Base-by-base conservation (phyloP, 2,888 invertebrate genomes). In the Plusia festucae region DNA sequence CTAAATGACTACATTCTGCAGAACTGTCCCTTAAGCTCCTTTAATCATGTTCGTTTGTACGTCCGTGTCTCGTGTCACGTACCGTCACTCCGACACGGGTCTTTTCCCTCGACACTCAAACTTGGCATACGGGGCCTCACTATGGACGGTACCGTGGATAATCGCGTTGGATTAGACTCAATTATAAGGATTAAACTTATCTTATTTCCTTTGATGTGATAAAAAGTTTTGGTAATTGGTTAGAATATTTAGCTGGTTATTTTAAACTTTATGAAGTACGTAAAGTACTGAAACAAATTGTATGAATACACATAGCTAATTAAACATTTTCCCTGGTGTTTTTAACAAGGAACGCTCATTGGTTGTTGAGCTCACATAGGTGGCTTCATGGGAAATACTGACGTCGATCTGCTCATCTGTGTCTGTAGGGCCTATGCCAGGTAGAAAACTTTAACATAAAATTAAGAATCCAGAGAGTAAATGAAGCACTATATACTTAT, bases 31-130 rank as follows among this genome's bases (percentile, higher is more conserved):
- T 32, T 76, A 60, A 72, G 76, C 63, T 53, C 53, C 20, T 49
- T 34, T 53, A 46, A 60, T 57, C 34, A 49, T 61, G 65, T 22
- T 15, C 46, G 6, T 34, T 18, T 58, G 60, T 40, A 18, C 27
- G 40, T 49, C 16, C 22, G 44, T 22, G 22, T 22, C 30, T 30
- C 40, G 3, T 49, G 70, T 58, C 54, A 64, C 65, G 60, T 70
- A 52, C 54, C 22, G 57, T 49, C 51, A 51, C 15, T 11, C 34
- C 11, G 51, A 60, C 57, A 65, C 24, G 72, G 65, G 54, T 58
- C 49, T 71, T 65, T 20, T 76, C 72, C 71, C 71, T 13, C 7
- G 76, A 5, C 56, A 60, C 64, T 74, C 68, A 60, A 68, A 53
- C n/a, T 40, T 40, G 40, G n/a, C 40, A 7, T 34, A 13, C 3